Percentiles rank a stretch among this genome's conserved stretches.
phyloP scores from a whole-genome alignment of 2,888 invertebrate species.

The Archips xylosteana region DNA sequence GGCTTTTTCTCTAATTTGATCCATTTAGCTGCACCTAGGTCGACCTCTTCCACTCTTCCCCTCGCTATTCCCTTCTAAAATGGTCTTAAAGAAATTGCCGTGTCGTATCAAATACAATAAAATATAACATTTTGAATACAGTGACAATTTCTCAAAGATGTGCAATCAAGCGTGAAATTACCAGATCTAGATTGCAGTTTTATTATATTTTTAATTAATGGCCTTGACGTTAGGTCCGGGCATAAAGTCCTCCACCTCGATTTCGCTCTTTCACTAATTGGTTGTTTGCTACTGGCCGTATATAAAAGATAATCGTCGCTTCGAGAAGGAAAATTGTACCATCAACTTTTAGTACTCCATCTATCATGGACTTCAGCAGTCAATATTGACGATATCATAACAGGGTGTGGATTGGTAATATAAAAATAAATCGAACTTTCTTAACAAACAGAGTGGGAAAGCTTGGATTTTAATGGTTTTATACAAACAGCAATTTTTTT shows the following conservation, averaged over 20 bases:
- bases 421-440: neutral
- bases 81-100: too few species aligned
- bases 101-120: neutral
- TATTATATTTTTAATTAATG: slow-evolving; percentile 60
- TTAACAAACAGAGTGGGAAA: neutral
- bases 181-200: slow-evolving; percentile 51
- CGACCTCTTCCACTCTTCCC: too few species aligned
- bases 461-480: neutral
- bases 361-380: neutral
- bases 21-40: too few species aligned
- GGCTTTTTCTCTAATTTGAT: too few species aligned
- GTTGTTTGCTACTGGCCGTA: slow-evolving; percentile 57
- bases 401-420: slow-evolving; percentile 4
- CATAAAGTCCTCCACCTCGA: slow-evolving; percentile 44
- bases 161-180: slow-evolving; percentile 54
- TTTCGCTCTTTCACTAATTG: slow-evolving; percentile 56
- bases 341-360: slow-evolving; percentile 21
- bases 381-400: slow-evolving; percentile 6
- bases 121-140: neutral
- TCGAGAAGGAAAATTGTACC: slow-evolving; percentile 30
- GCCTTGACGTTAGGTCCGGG: slow-evolving; percentile 52
- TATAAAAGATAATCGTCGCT: slow-evolving; percentile 46
- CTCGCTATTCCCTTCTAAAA: too few species aligned
- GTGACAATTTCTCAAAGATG: neutral
- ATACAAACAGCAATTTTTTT: neutral